Conservation (phyloP, 2,888 invertebrate genomes). For the Phengaris alcon region DNA sequence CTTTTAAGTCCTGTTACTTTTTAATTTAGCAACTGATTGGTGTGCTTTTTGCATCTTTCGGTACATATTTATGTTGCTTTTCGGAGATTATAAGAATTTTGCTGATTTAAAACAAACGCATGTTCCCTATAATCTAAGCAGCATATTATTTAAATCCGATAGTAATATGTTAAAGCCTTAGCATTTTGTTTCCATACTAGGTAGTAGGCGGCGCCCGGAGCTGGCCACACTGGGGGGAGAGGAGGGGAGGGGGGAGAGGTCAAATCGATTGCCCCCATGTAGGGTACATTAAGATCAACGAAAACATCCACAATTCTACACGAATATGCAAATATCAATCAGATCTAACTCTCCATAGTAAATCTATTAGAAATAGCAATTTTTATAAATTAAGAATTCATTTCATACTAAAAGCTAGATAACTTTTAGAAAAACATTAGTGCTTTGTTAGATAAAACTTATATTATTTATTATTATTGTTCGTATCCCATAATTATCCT, state of each 20-base stretch:
- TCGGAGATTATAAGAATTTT: no score
- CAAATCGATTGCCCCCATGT: slow-evolving; percentile 55
- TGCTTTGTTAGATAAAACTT: no score
- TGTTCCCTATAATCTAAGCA: background rate
- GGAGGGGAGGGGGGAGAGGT: slow-evolving; percentile 52
- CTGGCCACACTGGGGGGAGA: slow-evolving; percentile 55
- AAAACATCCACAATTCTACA: background rate
- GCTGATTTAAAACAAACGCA: no score
- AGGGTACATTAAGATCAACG: slow-evolving; percentile 18
- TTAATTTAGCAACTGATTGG: no score
- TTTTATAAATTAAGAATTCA: background rate
- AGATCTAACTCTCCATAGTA: background rate
- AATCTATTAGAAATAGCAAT: background rate
- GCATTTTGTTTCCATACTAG: slow-evolving; percentile 38
- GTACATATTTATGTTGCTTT: no score
- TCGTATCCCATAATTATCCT: no score
- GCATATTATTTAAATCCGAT: background rate
- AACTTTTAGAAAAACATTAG: no score
- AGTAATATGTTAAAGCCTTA: background rate
- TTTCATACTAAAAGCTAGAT: background rate
- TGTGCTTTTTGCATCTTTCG: no score
- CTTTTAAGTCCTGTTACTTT: no score
- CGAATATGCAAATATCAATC: background rate
- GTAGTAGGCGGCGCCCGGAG: slow-evolving; percentile 59
- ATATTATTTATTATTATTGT: no score